Evolutionary conservation across 2,888 invertebrate genomes (phyloP).

Genomic region (Strigamia maritima): DNA sequence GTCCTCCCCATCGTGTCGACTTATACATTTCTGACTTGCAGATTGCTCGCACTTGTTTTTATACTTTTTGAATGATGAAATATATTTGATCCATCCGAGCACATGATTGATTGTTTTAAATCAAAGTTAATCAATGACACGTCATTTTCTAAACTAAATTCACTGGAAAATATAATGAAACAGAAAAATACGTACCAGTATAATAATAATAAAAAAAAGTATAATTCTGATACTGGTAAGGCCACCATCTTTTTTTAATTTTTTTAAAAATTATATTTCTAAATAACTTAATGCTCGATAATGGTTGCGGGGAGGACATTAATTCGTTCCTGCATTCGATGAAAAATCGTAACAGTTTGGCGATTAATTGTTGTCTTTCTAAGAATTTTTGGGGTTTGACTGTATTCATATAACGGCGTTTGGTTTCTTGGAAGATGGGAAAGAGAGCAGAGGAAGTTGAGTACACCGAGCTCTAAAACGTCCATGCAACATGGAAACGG

Average conservation of each 20-base stretch:
- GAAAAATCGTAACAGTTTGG: conserved; percentile 30
- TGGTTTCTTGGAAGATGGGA: neutral
- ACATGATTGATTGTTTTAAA: conserved; percentile 34
- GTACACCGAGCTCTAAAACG: neutral
- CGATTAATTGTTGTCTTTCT: conserved; percentile 11
- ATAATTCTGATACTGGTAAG: neutral
- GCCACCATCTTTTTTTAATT: neutral
- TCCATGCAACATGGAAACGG: conserved; percentile 26
- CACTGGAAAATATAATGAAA: neutral
- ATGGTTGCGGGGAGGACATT: neutral
- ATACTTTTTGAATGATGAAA: conserved; percentile 28
- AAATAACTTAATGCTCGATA: neutral
- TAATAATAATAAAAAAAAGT: no score
- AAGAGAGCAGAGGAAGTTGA: neutral
- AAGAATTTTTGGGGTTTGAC: neutral
- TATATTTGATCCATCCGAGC: conserved; percentile 27
- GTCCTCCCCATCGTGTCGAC: conserved; percentile 19
- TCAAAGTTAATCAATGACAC: conserved; percentile 32
- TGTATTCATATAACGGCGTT: conserved; percentile 13
- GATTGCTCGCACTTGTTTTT: conserved; percentile 31
- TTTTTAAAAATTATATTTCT: neutral
- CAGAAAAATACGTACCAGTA: no score
- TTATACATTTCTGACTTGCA: conserved; percentile 34
- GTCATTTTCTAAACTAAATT: neutral
- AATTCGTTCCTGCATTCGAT: conserved; percentile 25